Percentiles rank a stretch among this genome's conserved stretches.
Evolutionary conservation across 2,888 invertebrate genomes (phyloP).

Genomic region (Harmothoe impar): DNA sequence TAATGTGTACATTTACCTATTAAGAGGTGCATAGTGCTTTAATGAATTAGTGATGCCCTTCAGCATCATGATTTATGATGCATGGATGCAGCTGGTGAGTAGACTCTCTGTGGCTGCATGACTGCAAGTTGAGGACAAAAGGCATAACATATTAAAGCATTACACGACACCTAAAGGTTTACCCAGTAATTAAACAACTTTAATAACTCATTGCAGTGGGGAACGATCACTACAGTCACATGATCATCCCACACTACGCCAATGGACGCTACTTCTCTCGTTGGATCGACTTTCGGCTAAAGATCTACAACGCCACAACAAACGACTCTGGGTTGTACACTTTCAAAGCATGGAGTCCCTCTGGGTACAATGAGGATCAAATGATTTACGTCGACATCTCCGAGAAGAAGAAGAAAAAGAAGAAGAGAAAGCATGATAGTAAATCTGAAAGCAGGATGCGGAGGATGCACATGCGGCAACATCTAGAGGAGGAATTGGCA

Average conservation of each 20-base stretch:
- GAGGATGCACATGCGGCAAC: background rate
- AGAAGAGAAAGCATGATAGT: conserved; percentile 49
- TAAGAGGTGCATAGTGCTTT: no score
- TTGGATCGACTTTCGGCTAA: conserved; percentile 71
- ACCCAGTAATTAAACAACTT: no score
- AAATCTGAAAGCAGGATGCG: conserved; percentile 64
- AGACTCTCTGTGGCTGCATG: no score
- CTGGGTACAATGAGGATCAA: conserved; percentile 65
- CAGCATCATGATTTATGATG: no score
- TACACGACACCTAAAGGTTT: no score
- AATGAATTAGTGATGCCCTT: no score
- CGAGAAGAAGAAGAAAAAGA: conserved; percentile 63
- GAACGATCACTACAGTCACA: conserved; percentile 64
- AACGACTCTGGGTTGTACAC: conserved; percentile 70
- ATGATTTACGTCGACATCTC: conserved; percentile 70
- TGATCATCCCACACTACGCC: conserved; percentile 68
- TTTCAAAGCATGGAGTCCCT: conserved; percentile 66
- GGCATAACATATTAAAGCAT: no score
- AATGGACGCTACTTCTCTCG: conserved; percentile 67
- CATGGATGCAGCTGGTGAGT: no score
- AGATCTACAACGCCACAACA: conserved; percentile 70
- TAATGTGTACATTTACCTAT: no score
- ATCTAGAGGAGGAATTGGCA: background rate
- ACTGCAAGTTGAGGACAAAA: no score
- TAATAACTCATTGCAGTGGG: background rate